phyloP scores from a whole-genome alignment of 1,140 invertebrate species.

The Calliopsis andreniformis region DNA sequence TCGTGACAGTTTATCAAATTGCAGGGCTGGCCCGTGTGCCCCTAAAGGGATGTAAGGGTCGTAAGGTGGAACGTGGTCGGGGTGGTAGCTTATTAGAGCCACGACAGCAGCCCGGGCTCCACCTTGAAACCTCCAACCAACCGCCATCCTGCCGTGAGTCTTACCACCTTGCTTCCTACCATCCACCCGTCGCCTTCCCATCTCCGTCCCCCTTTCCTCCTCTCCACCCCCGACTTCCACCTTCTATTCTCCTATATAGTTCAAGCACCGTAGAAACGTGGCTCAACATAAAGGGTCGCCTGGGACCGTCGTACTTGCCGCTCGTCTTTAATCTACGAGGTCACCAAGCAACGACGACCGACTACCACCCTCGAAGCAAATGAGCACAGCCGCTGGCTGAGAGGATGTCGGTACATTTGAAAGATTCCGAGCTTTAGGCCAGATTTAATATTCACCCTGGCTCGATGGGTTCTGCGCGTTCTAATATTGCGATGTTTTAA shows the following conservation, averaged over 20 bases:
- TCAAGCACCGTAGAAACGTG: slow-evolving; percentile 57
- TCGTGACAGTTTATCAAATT: slow-evolving; percentile 71
- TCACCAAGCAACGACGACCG: slow-evolving; percentile 47
- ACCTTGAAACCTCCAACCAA: slow-evolving; percentile 70
- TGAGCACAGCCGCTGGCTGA: slow-evolving; percentile 13
- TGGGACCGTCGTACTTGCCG: slow-evolving; percentile 69
- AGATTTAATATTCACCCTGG: slow-evolving; percentile 35
- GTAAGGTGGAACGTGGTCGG: slow-evolving; percentile 66
- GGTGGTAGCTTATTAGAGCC: slow-evolving; percentile 67
- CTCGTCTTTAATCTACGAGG: slow-evolving; percentile 69
- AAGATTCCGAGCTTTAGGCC: slow-evolving; percentile 26
- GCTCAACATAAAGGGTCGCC: slow-evolving; percentile 58
- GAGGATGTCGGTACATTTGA: slow-evolving; percentile 11
- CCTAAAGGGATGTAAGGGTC: slow-evolving; percentile 68
- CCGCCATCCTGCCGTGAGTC: slow-evolving; percentile 62
- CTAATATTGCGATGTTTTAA: neutral
- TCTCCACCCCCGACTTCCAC: slow-evolving; percentile 12
- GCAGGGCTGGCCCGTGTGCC: slow-evolving; percentile 54
- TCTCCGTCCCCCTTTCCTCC: slow-evolving; percentile 19
- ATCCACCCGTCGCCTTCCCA: slow-evolving; percentile 49
- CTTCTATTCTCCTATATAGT: slow-evolving; percentile 34
- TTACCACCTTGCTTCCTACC: slow-evolving; percentile 68
- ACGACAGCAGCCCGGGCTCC: slow-evolving; percentile 62
- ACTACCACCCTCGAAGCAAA: slow-evolving; percentile 21
- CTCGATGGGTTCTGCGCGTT: neutral